Evolutionary conservation across 1,140 invertebrate species (phyloP).

Genomic region (Nixonia krombeini): DNA sequence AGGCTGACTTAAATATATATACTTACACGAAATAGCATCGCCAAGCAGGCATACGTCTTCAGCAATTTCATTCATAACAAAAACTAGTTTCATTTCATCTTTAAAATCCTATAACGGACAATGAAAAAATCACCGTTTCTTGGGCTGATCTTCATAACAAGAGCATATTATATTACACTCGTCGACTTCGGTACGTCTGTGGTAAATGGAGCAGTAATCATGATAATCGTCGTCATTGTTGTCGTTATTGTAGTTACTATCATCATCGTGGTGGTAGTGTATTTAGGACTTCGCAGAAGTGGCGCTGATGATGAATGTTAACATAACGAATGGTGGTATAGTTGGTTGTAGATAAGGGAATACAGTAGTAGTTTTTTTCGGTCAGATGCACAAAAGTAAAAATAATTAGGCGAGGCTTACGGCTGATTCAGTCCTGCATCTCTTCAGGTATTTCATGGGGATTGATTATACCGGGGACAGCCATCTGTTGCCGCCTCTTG

Average conservation of each 20-base stretch:
- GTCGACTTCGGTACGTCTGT: slow-evolving; percentile 45
- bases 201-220: slow-evolving; percentile 31
- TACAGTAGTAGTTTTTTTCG: slow-evolving; percentile 61
- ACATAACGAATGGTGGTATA: slow-evolving; percentile 43
- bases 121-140: slow-evolving; percentile 66
- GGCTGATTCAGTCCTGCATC: slow-evolving; percentile 89
- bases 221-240: slow-evolving; percentile 35
- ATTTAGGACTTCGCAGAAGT: slow-evolving; percentile 38
- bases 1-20: slow-evolving; percentile 16
- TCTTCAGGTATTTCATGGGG: slow-evolving; percentile 97
- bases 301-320: slow-evolving; percentile 19
- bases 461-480: slow-evolving; percentile 97
- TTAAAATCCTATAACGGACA: slow-evolving; percentile 69
- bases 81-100: slow-evolving; percentile 59
- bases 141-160: slow-evolving; percentile 66
- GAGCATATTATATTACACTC: slow-evolving; percentile 57
- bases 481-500: slow-evolving; percentile 92
- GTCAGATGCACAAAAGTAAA: slow-evolving; percentile 54
- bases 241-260: slow-evolving; percentile 27
- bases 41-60: slow-evolving; percentile 62
- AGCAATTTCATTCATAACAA: slow-evolving; percentile 61
- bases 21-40: slow-evolving; percentile 67
- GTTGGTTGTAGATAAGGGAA: slow-evolving; percentile 63
- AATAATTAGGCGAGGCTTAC: slow-evolving; percentile 51
- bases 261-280: slow-evolving; percentile 39